Conservation (phyloP, 2,113 vertebrate genomes). For the Oncorhynchus tshawytscha region DNA sequence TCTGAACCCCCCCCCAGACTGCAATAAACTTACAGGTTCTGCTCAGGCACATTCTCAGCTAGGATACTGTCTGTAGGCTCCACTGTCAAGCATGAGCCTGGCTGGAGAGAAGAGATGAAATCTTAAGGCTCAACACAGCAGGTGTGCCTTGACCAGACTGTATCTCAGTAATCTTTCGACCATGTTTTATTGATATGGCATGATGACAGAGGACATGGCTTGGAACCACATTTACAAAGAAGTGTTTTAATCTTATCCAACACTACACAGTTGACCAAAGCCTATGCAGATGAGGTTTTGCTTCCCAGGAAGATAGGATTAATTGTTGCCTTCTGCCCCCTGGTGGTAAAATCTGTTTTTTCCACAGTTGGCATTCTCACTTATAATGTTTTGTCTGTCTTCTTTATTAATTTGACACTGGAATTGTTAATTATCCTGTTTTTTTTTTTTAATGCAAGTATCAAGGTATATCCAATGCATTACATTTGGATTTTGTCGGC, state of each 20-base stretch:
- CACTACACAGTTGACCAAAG: not conserved
- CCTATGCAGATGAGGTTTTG: not conserved
- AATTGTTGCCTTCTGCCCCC: constrained; percentile 11
- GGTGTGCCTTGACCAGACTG: not conserved
- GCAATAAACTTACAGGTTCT: not conserved
- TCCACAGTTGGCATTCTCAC: not conserved
- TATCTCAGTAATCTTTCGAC: not conserved
- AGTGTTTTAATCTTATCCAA: not conserved
- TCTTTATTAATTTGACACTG: too few relatives aligned
- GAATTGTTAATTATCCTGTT: too few relatives aligned
- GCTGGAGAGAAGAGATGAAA: not conserved
- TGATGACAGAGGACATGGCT: too few relatives aligned
- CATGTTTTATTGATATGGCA: too few relatives aligned
- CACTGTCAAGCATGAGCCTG: not conserved
- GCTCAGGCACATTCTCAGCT: not conserved
- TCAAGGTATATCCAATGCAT: not conserved
- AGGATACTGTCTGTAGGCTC: not conserved
- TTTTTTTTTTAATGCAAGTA: not conserved
- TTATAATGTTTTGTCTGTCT: not conserved
- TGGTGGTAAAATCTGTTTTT: not conserved
- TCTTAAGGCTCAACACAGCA: not conserved
- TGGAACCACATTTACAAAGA: not conserved
- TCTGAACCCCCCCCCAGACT: not conserved
- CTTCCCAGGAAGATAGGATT: not conserved
- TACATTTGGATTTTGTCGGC: too few relatives aligned